Conservation (phyloP, 2,797 vertebrate species). For the Anolis apletophallus region DNA sequence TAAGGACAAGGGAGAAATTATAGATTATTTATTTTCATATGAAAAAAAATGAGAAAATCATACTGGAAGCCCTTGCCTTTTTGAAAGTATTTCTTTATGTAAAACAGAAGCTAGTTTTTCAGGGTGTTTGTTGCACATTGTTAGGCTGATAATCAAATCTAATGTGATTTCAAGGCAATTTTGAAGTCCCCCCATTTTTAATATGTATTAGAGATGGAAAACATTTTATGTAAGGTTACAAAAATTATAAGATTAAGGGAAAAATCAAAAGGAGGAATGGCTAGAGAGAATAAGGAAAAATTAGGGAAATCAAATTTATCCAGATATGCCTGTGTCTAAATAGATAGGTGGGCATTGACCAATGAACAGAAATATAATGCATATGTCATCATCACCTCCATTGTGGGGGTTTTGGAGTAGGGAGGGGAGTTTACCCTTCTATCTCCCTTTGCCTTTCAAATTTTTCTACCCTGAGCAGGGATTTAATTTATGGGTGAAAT, state of each 20-base stretch:
- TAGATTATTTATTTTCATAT: not conserved
- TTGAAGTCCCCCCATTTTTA: too few relatives aligned
- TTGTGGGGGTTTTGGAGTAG: not conserved
- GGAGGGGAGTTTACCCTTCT: conserved; percentile 47
- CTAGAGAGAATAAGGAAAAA: not conserved
- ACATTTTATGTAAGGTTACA: too few relatives aligned
- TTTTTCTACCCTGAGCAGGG: conserved; percentile 56
- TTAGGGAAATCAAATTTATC: not conserved
- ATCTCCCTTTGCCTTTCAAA: conserved; percentile 56
- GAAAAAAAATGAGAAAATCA: not conserved
- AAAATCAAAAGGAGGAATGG: not conserved
- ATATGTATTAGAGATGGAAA: not conserved
- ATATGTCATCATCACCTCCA: not conserved
- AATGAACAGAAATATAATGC: not conserved
- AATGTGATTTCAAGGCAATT: not conserved
- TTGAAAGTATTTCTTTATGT: not conserved
- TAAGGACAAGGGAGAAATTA: not conserved
- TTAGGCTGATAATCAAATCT: not conserved
- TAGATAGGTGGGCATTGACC: not conserved
- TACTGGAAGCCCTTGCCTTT: not conserved
- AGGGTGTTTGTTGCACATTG: not conserved
- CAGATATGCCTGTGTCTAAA: not conserved
- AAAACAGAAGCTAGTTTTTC: not conserved
- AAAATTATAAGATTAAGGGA: too few relatives aligned
- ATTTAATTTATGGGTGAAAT: conserved; percentile 57